Evolutionary conservation across 2,888 invertebrate genomes (phyloP).

Genomic region (Calameuta pallipes): DNA sequence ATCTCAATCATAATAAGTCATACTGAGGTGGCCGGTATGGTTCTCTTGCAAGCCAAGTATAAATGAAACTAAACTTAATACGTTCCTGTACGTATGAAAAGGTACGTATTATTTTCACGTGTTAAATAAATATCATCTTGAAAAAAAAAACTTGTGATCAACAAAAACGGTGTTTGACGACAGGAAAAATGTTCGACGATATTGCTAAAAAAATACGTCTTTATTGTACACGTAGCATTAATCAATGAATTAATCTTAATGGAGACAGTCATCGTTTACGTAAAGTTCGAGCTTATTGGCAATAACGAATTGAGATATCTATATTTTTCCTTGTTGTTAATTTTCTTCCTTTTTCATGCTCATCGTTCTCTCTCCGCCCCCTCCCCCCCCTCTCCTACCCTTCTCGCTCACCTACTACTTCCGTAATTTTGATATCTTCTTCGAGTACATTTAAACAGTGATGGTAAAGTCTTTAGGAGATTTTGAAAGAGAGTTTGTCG

Average conservation of each 20-base stretch:
- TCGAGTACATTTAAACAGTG: slow-evolving; percentile 61
- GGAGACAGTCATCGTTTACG: slow-evolving; percentile 19
- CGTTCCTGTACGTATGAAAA: too few relatives aligned
- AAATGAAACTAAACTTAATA: too few relatives aligned
- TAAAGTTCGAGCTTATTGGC: slow-evolving; percentile 9
- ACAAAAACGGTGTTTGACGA: neutral
- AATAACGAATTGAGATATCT: slow-evolving; percentile 22
- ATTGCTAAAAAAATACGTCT: slow-evolving; percentile 37
- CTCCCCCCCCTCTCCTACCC: slow-evolving; percentile 28
- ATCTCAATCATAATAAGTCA: neutral
- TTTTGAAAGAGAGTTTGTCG: slow-evolving; percentile 57
- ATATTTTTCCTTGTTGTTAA: slow-evolving; percentile 29
- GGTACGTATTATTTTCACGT: neutral
- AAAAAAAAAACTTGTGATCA: neutral
- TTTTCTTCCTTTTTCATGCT: slow-evolving; percentile 19
- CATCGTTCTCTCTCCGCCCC: slow-evolving; percentile 26
- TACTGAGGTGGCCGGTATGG: neutral
- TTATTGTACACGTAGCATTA: slow-evolving; percentile 22
- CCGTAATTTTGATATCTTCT: slow-evolving; percentile 37
- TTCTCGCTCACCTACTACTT: slow-evolving; percentile 25
- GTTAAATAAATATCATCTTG: neutral
- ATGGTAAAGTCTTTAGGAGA: slow-evolving; percentile 65
- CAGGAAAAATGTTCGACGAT: neutral
- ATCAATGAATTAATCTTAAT: slow-evolving; percentile 7
- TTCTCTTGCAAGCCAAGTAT: too few relatives aligned